phyloP scores from a whole-genome alignment of 2,113 vertebrate genomes.

The Phylloscopus trochiloides region DNA sequence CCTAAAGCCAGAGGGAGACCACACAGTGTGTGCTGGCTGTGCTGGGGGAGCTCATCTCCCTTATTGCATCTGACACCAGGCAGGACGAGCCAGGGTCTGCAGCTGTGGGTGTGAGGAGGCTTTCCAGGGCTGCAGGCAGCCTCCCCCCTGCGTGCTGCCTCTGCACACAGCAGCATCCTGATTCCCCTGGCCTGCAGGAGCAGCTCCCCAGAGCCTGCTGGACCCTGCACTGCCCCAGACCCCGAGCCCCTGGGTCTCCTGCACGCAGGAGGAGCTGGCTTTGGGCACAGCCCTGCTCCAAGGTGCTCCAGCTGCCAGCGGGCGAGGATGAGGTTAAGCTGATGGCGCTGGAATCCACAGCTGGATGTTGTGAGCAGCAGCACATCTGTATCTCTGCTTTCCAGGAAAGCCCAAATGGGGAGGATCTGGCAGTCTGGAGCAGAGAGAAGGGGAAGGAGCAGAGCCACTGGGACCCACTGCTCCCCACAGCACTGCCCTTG shows the following conservation, averaged over 20 bases:
- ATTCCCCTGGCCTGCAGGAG: neutral
- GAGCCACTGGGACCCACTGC: fast-evolving
- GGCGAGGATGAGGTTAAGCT: neutral
- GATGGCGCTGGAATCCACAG: neutral
- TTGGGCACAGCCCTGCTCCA: neutral
- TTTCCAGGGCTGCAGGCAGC: neutral
- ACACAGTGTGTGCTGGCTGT: conserved; percentile 14
- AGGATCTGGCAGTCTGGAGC: neutral
- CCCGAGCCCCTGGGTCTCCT: neutral
- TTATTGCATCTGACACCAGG: conserved; percentile 55
- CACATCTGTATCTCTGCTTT: neutral
- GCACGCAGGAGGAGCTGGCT: neutral
- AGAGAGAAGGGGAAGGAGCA: neutral
- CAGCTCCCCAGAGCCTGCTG: neutral
- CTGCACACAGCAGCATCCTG: neutral
- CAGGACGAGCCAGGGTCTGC: conserved; percentile 44
- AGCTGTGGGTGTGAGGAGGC: neutral
- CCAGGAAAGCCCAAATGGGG: neutral
- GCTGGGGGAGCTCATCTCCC: neutral
- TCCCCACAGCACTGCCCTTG: neutral
- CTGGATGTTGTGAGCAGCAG: neutral
- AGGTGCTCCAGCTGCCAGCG: neutral
- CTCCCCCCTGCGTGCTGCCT: neutral
- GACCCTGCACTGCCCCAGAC: neutral
- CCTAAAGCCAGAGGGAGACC: conserved; percentile 52